These are phyloP conservation scores for Drosophila eugracilis DNA, from an alignment of 1,140 invertebrate species.

Conservation along the genomic window DNA sequence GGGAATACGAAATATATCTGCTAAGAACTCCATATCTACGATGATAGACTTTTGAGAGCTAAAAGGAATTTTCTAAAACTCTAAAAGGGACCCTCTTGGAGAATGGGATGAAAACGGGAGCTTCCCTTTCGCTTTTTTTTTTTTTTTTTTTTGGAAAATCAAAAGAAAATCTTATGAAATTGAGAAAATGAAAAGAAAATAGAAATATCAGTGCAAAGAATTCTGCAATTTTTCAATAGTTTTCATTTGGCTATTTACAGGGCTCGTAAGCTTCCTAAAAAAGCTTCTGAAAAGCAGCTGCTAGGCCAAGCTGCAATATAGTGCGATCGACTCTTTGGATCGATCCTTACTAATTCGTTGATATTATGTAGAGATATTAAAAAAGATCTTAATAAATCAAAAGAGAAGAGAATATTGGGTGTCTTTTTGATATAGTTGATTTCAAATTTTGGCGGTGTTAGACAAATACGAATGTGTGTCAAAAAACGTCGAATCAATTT, in stretches of 20 bases:
- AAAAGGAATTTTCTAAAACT: constrained; percentile 3
- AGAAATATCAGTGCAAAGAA: constrained; percentile 49
- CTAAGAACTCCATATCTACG: constrained; percentile 17
- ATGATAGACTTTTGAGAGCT: constrained; percentile 1
- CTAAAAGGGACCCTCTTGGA: constrained; percentile 10
- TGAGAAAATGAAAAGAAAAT: constrained; percentile 5
- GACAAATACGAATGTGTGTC: constrained; percentile 72
- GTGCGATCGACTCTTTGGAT: constrained; percentile 18
- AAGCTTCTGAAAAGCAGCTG: constrained; percentile 41
- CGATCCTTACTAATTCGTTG: constrained; percentile 24
- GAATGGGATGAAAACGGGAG: constrained; percentile 33
- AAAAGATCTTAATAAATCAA: constrained; percentile 25
- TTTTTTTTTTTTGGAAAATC: constrained; percentile 1
- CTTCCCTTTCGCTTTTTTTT: constrained; percentile 7
- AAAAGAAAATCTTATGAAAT: constrained; percentile 7
- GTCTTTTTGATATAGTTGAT: constrained; percentile 30
- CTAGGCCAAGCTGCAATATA: constrained; percentile 36
- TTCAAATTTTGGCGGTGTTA: constrained; percentile 48
- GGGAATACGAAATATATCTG: constrained; percentile 12
- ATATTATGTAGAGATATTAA: constrained; percentile 16
- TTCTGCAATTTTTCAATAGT: constrained; percentile 27
- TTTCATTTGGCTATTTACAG: constrained; percentile 38
- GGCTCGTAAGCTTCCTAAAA: constrained; percentile 30
- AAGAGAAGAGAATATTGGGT: constrained; percentile 29
- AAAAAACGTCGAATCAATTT: constrained; percentile 60